These are phyloP conservation scores for Nycteola revayana DNA, from an alignment of 2,888 invertebrate species.

Conservation along the genomic window DNA sequence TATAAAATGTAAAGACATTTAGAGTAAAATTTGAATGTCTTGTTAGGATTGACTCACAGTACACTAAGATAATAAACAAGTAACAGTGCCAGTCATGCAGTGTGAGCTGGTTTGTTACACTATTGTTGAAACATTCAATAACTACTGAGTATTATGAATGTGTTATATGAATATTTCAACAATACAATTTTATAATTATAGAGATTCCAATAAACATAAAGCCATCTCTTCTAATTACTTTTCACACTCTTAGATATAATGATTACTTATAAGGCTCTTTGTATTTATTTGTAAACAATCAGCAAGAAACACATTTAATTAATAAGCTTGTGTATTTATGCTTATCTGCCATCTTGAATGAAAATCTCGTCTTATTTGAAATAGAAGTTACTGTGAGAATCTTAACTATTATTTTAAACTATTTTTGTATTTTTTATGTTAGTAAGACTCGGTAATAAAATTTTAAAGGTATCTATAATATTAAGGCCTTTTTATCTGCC, in stretches of 20 bases:
- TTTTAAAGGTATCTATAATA: slow-evolving; percentile 35
- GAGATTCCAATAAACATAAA: slow-evolving; percentile 42
- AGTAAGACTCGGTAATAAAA: slow-evolving; percentile 63
- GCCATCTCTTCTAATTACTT: slow-evolving; percentile 42
- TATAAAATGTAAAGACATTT: too few relatives aligned
- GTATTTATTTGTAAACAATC: slow-evolving; percentile 44
- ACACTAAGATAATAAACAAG: too few relatives aligned
- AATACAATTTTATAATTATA: slow-evolving; percentile 40
- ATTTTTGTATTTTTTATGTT: slow-evolving; percentile 75
- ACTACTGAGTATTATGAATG: slow-evolving; percentile 29
- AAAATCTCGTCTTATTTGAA: slow-evolving; percentile 38
- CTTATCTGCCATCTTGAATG: slow-evolving; percentile 23
- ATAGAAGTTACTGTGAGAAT: slow-evolving; percentile 45
- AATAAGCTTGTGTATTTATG: slow-evolving; percentile 18
- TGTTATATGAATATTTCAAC: slow-evolving; percentile 39
- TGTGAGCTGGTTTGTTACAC: slow-evolving; percentile 33
- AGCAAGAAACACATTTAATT: slow-evolving; percentile 35
- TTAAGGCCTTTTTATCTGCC: background rate
- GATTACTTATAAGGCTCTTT: slow-evolving; percentile 36
- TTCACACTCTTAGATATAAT: slow-evolving; percentile 39
- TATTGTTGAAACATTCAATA: slow-evolving; percentile 27
- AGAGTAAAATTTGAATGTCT: too few relatives aligned
- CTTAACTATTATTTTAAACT: slow-evolving; percentile 63
- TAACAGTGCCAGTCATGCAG: slow-evolving; percentile 10
- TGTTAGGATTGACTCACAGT: too few relatives aligned